Evolutionary conservation across 2,113 vertebrate genomes (phyloP).

Genomic region (Halcyon malimbica): DNA sequence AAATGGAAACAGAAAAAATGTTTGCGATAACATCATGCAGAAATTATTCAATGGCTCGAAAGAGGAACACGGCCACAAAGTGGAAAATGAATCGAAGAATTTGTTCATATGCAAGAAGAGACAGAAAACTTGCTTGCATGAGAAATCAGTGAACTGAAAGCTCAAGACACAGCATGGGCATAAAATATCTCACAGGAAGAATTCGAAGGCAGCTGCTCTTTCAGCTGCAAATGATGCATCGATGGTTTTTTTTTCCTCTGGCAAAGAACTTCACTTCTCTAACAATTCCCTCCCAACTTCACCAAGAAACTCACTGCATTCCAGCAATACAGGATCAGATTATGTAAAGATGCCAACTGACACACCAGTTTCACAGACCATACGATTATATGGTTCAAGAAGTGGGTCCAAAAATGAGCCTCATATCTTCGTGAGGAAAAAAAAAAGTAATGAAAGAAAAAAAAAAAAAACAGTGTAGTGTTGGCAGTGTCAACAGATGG

Average conservation of each 20-base stretch:
- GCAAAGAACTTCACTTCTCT: background rate
- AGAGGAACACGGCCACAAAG: background rate
- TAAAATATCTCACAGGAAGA: background rate
- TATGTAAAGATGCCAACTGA: background rate
- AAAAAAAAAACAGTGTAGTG: background rate
- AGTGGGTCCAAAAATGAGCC: background rate
- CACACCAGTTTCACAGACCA: background rate
- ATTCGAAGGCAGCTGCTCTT: background rate
- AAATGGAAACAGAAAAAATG: background rate
- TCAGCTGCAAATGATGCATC: background rate
- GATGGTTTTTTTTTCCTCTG: accelerated
- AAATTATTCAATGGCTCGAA: background rate
- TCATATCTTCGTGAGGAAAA: background rate
- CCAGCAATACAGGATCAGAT: background rate
- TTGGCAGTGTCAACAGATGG: background rate
- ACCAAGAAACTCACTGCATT: background rate
- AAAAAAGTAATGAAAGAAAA: background rate
- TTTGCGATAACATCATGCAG: background rate
- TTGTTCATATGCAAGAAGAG: background rate
- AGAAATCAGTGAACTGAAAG: background rate
- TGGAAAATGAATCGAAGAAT: background rate
- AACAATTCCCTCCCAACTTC: background rate
- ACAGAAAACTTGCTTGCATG: background rate
- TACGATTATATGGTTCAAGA: background rate
- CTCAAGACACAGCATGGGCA: background rate